These are phyloP conservation scores for Danaus melanippus DNA, from an alignment of 1,140 invertebrate species.

Conservation along the genomic window DNA sequence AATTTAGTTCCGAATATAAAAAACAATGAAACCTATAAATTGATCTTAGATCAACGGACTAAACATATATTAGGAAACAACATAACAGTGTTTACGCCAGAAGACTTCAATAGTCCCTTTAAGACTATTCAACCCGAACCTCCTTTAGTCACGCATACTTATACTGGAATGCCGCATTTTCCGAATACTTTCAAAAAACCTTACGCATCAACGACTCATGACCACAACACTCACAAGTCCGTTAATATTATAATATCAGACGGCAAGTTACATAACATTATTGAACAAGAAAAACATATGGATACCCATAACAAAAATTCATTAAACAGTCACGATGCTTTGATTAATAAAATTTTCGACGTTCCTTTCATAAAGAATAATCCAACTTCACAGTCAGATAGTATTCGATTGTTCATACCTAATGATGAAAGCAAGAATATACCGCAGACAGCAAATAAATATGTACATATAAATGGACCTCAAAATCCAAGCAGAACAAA, in stretches of 20 bases:
- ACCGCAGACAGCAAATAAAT: too few species aligned
- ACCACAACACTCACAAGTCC: slow-evolving; percentile 14
- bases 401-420: slow-evolving; percentile 4
- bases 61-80: slow-evolving; percentile 28
- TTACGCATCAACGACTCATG: too few species aligned
- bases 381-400: slow-evolving; percentile 35
- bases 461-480: too few species aligned
- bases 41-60: slow-evolving; percentile 12
- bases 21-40: slow-evolving; percentile 19
- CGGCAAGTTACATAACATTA: slow-evolving; percentile 28
- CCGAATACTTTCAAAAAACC: too few species aligned
- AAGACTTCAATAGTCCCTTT: slow-evolving; percentile 32
- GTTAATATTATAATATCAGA: slow-evolving; percentile 31
- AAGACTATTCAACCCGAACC: slow-evolving; percentile 40
- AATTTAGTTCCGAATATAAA: slow-evolving; percentile 13
- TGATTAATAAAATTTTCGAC: slow-evolving; percentile 31
- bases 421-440: too few species aligned
- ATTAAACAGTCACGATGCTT: slow-evolving; percentile 21
- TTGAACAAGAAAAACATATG: slow-evolving; percentile 13
- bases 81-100: slow-evolving; percentile 39
- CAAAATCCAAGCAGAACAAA: too few species aligned
- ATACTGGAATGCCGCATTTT: too few species aligned
- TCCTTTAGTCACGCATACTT: slow-evolving; percentile 20
- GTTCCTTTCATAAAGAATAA: slow-evolving; percentile 28
- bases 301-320: slow-evolving; percentile 13